These are phyloP conservation scores for Agriopis aurantiaria DNA, from an alignment of 2,888 invertebrate genomes.

Conservation along the genomic window DNA sequence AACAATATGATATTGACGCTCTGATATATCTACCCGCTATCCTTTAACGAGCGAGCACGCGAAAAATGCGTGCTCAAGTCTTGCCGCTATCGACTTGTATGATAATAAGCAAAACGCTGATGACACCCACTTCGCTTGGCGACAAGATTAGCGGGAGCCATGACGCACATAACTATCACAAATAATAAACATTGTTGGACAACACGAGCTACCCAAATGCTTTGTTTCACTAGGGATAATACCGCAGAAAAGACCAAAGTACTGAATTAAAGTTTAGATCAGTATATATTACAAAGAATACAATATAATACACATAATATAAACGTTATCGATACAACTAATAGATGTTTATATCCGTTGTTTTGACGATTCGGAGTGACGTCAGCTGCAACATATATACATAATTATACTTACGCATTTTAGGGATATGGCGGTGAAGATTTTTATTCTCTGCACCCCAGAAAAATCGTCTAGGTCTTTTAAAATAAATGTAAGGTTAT, in stretches of 20 bases:
- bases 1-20: too few species aligned
- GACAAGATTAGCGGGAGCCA: conserved; percentile 35
- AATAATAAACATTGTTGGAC: conserved; percentile 30
- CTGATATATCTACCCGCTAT: background rate
- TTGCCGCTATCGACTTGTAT: conserved; percentile 25
- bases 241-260: background rate
- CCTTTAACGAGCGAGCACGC: conserved; percentile 10
- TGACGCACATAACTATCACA: conserved; percentile 42
- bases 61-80: conserved; percentile 21
- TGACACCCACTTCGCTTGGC: conserved; percentile 34
- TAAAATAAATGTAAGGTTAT: too few species aligned
- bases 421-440: too few species aligned
- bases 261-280: background rate
- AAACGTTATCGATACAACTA: background rate
- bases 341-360: background rate
- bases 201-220: conserved; percentile 21
- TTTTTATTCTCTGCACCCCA: too few species aligned
- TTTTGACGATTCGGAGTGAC: background rate
- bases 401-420: too few species aligned
- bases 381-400: too few species aligned
- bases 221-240: conserved; percentile 11
- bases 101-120: conserved; percentile 29
- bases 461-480: too few species aligned
- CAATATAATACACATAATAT: background rate
- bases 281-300: background rate